A percentile compares a stretch with the other conserved stretches of the same genome.
phyloP scores from a whole-genome alignment of 2,797 vertebrate genomes.

The Catostomus latipinnis region DNA sequence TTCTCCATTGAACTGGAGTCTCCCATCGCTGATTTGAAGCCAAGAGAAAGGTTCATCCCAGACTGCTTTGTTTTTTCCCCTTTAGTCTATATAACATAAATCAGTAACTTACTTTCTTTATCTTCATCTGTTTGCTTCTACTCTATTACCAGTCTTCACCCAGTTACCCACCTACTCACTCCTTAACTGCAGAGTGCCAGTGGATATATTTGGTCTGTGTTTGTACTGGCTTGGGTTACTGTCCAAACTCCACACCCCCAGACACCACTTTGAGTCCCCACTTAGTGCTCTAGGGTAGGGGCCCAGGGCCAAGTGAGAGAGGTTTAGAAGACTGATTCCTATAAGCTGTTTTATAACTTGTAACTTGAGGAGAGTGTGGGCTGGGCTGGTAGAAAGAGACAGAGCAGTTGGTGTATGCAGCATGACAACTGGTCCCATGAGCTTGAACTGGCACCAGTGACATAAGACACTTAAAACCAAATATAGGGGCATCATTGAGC shows the following conservation, averaged over 20 bases:
- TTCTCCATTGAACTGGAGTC: constrained; percentile 83
- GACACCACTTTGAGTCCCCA: neutral
- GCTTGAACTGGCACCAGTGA: constrained; percentile 33
- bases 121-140: neutral
- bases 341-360: constrained; percentile 67
- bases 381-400: constrained; percentile 51
- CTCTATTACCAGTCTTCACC: constrained; percentile 2
- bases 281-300: neutral
- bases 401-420: constrained; percentile 50
- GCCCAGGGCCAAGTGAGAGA: neutral
- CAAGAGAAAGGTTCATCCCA: constrained; percentile 85
- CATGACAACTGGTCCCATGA: constrained; percentile 6
- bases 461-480: constrained; percentile 11
- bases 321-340: constrained; percentile 14
- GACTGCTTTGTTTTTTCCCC: constrained; percentile 10
- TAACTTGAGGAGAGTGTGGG: constrained; percentile 66
- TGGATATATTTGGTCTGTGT: constrained; percentile 72
- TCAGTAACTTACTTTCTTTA: neutral
- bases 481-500: neutral
- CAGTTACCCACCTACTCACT: constrained; percentile 45
- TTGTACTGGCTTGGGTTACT: constrained; percentile 76
- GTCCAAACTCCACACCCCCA: constrained; percentile 65
- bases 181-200: constrained; percentile 33
- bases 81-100: neutral
- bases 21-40: constrained; percentile 82